Percentiles rank a stretch among this genome's conserved stretches.
Evolutionary conservation across 2,888 invertebrate species (phyloP).

Genomic region (Epinotia nisella): DNA sequence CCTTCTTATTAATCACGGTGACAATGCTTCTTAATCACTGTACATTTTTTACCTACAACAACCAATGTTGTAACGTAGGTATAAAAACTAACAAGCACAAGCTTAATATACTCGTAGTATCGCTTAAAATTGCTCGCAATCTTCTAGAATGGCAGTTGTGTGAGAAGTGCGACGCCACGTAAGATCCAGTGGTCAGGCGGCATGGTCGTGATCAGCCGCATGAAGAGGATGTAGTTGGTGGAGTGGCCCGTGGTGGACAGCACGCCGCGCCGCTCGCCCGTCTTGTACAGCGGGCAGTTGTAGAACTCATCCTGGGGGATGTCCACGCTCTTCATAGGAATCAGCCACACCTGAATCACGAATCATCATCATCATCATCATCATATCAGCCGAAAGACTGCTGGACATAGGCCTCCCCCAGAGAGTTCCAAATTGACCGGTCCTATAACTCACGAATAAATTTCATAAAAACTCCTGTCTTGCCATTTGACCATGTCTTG

Average conservation of each 20-base stretch:
- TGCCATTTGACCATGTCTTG: background rate
- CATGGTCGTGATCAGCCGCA: conserved; percentile 87
- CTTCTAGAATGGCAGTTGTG: conserved; percentile 88
- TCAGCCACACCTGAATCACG: conserved; percentile 90
- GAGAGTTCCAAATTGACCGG: too few species aligned
- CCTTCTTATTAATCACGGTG: too few species aligned
- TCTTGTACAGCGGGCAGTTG: conserved; percentile 95
- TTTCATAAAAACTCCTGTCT: background rate
- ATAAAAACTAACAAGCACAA: background rate
- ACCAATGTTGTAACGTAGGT: too few species aligned
- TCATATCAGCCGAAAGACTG: too few species aligned
- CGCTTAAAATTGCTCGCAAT: background rate
- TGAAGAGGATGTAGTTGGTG: conserved; percentile 95
- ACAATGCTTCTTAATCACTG: too few species aligned
- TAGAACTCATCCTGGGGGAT: conserved; percentile 87
- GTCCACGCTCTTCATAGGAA: conserved; percentile 89
- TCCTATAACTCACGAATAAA: conserved; percentile 2
- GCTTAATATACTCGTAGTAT: background rate
- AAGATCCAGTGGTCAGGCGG: conserved; percentile 93
- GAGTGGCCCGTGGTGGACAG: conserved; percentile 97
- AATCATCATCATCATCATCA: too few species aligned
- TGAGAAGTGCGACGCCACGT: conserved; percentile 94
- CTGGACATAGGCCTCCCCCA: too few species aligned
- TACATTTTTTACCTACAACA: too few species aligned
- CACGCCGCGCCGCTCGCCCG: conserved; percentile 93